A percentile compares a stretch with the other conserved stretches of the same genome.
Evolutionary conservation across 1,140 invertebrate species (phyloP).

Genomic region (Temnothorax nylanderi): DNA sequence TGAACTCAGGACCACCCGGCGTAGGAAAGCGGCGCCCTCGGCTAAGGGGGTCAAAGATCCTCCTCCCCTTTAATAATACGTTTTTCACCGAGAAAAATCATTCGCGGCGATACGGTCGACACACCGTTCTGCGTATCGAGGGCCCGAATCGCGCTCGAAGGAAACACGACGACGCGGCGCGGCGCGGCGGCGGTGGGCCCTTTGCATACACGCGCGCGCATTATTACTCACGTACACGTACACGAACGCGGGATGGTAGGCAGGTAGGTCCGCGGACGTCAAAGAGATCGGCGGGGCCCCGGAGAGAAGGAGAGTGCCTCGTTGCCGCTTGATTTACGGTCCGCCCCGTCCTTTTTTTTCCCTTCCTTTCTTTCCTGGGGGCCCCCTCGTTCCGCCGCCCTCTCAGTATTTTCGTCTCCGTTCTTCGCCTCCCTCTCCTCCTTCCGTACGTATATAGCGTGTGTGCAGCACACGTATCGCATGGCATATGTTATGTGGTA

Average conservation of each 20-base stretch:
- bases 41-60: neutral
- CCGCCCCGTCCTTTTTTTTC: slow-evolving; percentile 63
- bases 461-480: slow-evolving; percentile 74
- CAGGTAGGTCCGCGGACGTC: slow-evolving; percentile 66
- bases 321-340: slow-evolving; percentile 81
- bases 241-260: slow-evolving; percentile 10
- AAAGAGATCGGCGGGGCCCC: slow-evolving; percentile 66
- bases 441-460: slow-evolving; percentile 70
- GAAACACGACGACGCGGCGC: neutral
- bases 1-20: neutral
- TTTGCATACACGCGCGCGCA: slow-evolving; percentile 44
- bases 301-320: slow-evolving; percentile 65
- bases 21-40: neutral
- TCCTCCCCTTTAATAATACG: slow-evolving; percentile 39
- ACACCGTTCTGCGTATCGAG: slow-evolving; percentile 11
- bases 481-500: slow-evolving; percentile 77
- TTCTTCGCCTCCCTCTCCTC: neutral
- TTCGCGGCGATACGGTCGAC: slow-evolving; percentile 45
- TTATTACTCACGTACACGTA: slow-evolving; percentile 28
- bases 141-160: slow-evolving; percentile 16
- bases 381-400: slow-evolving; percentile 44
- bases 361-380: slow-evolving; percentile 23
- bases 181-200: slow-evolving; percentile 5
- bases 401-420: slow-evolving; percentile 32
- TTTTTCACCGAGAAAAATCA: slow-evolving; percentile 52